Conservation (phyloP, 2,797 vertebrate genomes). For the Microctenopoma steveboyesi region DNA sequence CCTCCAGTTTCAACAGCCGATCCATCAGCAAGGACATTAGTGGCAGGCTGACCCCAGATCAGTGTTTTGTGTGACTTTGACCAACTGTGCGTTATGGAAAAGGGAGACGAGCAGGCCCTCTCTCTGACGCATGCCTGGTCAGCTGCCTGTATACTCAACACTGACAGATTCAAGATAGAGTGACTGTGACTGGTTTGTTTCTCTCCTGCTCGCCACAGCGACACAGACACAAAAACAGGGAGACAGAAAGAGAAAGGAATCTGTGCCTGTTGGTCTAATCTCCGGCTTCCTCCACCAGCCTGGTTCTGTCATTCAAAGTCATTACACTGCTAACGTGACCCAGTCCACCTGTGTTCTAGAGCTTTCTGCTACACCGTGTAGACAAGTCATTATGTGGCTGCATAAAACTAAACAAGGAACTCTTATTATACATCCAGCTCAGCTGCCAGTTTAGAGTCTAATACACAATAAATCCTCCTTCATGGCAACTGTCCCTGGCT, state of each 20-base stretch:
- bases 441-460: too few relatives aligned
- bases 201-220: too few relatives aligned
- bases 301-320: too few relatives aligned
- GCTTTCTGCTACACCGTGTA: background rate
- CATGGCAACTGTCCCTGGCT: too few relatives aligned
- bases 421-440: too few relatives aligned
- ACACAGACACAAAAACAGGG: background rate
- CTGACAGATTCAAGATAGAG: conserved; percentile 39
- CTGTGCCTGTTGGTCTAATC: conserved; percentile 14
- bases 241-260: conserved; percentile 18
- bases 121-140: conserved; percentile 38
- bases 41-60: conserved; percentile 35
- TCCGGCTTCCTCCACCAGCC: conserved; percentile 6
- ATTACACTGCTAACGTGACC: too few relatives aligned
- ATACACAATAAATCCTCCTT: too few relatives aligned
- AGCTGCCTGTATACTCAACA: conserved; percentile 42
- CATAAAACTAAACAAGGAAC: background rate
- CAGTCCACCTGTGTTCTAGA: too few relatives aligned
- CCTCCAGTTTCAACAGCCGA: conserved; percentile 1
- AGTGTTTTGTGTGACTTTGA: conserved; percentile 31
- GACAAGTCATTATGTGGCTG: background rate
- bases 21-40: background rate
- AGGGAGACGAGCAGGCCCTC: conserved; percentile 39
- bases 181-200: background rate
- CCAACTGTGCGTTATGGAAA: conserved; percentile 38